Percentiles rank a stretch among this genome's conserved stretches.
These are phyloP conservation scores for Gryllus bimaculatus DNA, from an alignment of 1,140 invertebrate genomes.

Conservation along the genomic window DNA sequence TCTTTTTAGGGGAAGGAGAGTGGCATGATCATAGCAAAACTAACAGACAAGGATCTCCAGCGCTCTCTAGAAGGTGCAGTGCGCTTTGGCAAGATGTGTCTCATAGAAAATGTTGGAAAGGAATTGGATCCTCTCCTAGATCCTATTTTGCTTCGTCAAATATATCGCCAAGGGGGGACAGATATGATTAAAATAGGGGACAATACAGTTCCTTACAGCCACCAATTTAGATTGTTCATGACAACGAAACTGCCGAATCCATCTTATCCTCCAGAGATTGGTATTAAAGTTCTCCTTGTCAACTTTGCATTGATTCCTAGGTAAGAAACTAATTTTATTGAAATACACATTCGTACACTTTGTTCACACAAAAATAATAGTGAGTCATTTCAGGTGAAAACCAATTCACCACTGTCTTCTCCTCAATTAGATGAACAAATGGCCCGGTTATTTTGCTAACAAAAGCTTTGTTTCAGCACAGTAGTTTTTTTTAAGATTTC, in stretches of 20 bases:
- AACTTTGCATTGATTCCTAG: constrained; percentile 58
- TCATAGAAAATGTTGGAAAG: constrained; percentile 51
- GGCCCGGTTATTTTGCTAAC: no score
- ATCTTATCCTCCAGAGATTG: constrained; percentile 58
- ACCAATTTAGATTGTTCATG: constrained; percentile 55
- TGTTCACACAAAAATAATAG: no score
- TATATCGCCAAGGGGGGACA: constrained; percentile 19
- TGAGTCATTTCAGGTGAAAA: no score
- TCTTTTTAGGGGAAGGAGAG: constrained; percentile 42
- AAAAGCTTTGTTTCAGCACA: no score
- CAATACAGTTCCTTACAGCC: constrained; percentile 49
- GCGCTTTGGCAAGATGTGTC: constrained; percentile 53
- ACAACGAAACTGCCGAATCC: constrained; percentile 64
- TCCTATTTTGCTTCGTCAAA: constrained; percentile 46
- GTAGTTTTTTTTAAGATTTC: no score
- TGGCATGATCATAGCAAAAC: constrained; percentile 47
- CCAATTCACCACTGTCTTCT: no score
- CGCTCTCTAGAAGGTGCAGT: constrained; percentile 62
- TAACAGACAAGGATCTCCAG: constrained; percentile 56
- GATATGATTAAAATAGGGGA: constrained; percentile 43
- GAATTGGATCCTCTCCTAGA: constrained; percentile 57
- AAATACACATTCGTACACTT: no score
- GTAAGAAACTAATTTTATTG: constrained; percentile 29
- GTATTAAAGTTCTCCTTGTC: constrained; percentile 54
- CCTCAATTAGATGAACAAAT: no score